These are phyloP conservation scores for Rutilus rutilus DNA, from an alignment of 2,113 vertebrate genomes.

Conservation along the genomic window DNA sequence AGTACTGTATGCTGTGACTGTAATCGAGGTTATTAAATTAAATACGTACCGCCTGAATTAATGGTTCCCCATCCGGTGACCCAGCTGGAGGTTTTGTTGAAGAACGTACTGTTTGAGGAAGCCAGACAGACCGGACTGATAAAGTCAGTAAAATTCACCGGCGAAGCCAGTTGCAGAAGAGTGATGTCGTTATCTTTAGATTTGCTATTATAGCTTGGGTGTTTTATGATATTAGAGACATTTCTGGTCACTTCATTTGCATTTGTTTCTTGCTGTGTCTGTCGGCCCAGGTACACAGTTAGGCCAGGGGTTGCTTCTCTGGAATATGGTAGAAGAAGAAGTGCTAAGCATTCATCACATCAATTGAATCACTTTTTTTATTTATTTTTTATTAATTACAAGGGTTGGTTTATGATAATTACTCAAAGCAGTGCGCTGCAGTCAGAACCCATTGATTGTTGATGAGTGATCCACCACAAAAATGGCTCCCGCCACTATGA, in stretches of 20 bases:
- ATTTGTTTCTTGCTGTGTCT: background rate
- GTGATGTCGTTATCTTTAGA: conserved; percentile 70
- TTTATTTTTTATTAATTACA: background rate
- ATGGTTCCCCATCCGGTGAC: conserved; percentile 77
- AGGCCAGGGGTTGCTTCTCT: rapidly evolving
- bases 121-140: conserved; percentile 76
- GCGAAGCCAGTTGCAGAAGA: conserved; percentile 60
- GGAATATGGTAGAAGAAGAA: background rate
- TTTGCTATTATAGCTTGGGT: conserved; percentile 54
- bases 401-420: conserved; percentile 54
- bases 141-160: conserved; percentile 57
- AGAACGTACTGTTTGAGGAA: conserved; percentile 63
- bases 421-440: conserved; percentile 74
- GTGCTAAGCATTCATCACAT: background rate
- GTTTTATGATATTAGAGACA: conserved; percentile 35
- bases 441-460: conserved; percentile 74
- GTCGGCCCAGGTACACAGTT: conserved; percentile 31
- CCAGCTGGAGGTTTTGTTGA: conserved; percentile 64
- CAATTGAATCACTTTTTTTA: background rate
- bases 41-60: background rate
- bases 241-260: background rate
- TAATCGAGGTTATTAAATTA: background rate
- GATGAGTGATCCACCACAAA: conserved; percentile 81
- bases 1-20: background rate
- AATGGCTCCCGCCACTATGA: rapidly evolving